Conservation (phyloP, 2,888 invertebrate species). For the Hybos culiciformis region DNA sequence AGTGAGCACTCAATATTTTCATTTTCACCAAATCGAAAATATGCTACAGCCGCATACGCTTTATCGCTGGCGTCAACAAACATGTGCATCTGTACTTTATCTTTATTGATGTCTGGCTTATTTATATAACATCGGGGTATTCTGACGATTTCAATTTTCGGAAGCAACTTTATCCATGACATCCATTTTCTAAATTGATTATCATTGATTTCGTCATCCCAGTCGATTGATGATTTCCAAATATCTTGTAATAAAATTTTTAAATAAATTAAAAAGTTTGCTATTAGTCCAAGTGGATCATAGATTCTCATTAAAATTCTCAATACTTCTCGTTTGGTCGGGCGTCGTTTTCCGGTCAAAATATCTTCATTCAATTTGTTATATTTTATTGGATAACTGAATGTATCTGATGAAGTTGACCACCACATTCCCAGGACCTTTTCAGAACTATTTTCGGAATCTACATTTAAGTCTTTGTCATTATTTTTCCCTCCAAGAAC, state of each 20-base stretch:
- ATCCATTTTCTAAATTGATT: conserved; percentile 14
- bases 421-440: conserved; percentile 15
- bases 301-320: conserved; percentile 18
- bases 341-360: conserved; percentile 4
- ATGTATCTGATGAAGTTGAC: conserved; percentile 8
- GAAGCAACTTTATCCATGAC: conserved; percentile 14
- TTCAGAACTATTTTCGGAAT: conserved; percentile 3
- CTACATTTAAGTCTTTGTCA: not conserved
- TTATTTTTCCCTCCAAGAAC: conserved; percentile 6
- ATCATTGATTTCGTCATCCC: conserved; percentile 13
- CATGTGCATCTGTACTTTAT: conserved; percentile 10
- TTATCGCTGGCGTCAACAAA: conserved; percentile 16
- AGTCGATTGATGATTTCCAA: conserved; percentile 8
- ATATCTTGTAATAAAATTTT: conserved; percentile 12
- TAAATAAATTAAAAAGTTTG: conserved; percentile 12
- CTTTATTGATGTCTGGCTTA: no score
- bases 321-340: conserved; percentile 12
- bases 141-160: conserved; percentile 11
- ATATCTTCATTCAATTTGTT: conserved; percentile 11
- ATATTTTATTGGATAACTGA: conserved; percentile 11
- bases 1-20: conserved; percentile 9
- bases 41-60: conserved; percentile 17
- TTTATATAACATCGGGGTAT: conserved; percentile 15
- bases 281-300: conserved; percentile 21
- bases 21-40: conserved; percentile 12